Base-by-base conservation (phyloP, 2,797 vertebrate genomes). In the Helostoma temminkii region DNA sequence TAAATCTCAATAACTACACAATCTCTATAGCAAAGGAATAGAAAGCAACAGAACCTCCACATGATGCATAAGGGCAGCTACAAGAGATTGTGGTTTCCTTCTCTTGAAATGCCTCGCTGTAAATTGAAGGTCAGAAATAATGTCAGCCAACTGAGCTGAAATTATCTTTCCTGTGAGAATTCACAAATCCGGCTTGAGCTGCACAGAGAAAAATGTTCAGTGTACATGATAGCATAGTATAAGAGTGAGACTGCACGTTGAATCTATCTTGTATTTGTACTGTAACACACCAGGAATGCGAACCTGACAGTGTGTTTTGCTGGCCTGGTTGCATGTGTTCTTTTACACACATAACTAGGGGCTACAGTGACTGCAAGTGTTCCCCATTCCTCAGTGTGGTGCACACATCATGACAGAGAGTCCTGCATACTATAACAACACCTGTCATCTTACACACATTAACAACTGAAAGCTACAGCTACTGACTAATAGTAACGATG, bases 81-180 rank as follows among this genome's bases (percentile, higher is more conserved):
- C 59, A 22, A 58, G 46, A 67, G 42, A 61, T 5, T 66, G 76
- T 18, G 14, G 16, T 66, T 78, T 73, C 30, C 34, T 47, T 59
- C 47, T 26, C 34, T 46, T 73, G 45, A 66, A 78, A 66, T 67
- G 28, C 37, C 39, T 74, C 56, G 11, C 36, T 67, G 19, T 59
- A 62, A 54, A 55, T 30, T 71, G 32, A 77, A 61, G 66, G 77
- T 85, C 64, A 66, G 59, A 81, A 54, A 53, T 76, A 70, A 76
- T 79, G 77, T 79, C 66, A 66, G 61, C 41, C 46, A 75, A 79
- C 53, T 53, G 46, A 71, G 66, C 43, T 71, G 62, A 71, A 73
- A 76, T 54, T 43, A 47, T 47, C 49, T 63, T 64, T 58, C 39
- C 69, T 48, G 25, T 26, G 54, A 65, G 59, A 66, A 73, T 71